These are phyloP conservation scores for Cettia cetti DNA, from an alignment of 2,113 vertebrate species.

Conservation along the genomic window DNA sequence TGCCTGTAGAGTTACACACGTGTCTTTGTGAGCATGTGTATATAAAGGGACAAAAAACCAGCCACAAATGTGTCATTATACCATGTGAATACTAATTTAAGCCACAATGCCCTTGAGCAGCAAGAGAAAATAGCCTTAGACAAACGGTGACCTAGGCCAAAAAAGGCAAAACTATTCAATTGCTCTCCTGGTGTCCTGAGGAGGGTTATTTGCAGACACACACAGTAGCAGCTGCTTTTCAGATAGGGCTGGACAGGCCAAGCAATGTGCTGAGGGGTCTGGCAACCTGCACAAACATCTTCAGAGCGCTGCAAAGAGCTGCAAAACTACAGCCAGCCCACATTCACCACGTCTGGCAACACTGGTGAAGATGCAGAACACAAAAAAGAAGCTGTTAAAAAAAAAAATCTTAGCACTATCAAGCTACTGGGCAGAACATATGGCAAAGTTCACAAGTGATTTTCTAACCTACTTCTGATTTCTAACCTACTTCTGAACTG, in stretches of 20 bases:
- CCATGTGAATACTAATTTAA: slow-evolving; percentile 60
- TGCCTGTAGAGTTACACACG: accelerated
- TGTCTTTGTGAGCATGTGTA: background rate
- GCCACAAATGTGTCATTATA: slow-evolving; percentile 1
- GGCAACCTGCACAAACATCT: background rate
- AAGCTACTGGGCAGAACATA: background rate
- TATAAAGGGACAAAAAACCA: background rate
- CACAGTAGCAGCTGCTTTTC: slow-evolving; percentile 67
- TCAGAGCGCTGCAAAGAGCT: background rate
- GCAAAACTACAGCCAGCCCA: background rate
- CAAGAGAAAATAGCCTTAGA: slow-evolving; percentile 68
- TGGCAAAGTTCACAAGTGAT: background rate
- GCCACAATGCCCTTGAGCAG: slow-evolving; percentile 59
- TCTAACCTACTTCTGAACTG: background rate
- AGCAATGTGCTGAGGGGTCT: background rate
- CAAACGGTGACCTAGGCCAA: slow-evolving; percentile 70
- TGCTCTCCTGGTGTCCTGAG: slow-evolving; percentile 61
- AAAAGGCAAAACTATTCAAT: slow-evolving; percentile 83
- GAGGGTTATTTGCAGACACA: slow-evolving; percentile 70
- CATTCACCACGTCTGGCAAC: background rate
- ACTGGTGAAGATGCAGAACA: background rate
- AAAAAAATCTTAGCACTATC: background rate
- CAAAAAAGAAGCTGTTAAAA: background rate
- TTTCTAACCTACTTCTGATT: background rate
- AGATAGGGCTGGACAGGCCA: slow-evolving; percentile 14